Percentiles rank a stretch among this genome's conserved stretches.
Evolutionary conservation across 2,797 vertebrate species (phyloP).

Genomic region (Megaceryle alcyon): DNA sequence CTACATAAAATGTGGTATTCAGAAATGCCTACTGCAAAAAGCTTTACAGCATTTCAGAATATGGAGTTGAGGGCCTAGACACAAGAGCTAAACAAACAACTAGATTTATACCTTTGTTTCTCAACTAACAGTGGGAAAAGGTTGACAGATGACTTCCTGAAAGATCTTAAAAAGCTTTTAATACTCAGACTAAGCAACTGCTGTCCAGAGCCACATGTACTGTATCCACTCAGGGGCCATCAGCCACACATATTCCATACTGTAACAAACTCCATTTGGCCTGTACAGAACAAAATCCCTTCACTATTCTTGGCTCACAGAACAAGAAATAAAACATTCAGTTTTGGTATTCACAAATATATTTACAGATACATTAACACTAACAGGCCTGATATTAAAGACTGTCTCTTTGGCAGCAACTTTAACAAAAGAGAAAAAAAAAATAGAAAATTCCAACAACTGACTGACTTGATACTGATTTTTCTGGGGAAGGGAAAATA

Average conservation of each 20-base stretch:
- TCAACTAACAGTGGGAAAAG: background rate
- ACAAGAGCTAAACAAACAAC: background rate
- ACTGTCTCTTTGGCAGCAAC: background rate
- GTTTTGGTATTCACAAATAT: background rate
- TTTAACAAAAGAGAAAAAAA: background rate
- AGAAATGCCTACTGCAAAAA: background rate
- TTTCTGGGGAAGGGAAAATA: background rate
- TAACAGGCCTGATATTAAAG: background rate
- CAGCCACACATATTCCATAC: background rate
- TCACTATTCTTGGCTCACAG: background rate
- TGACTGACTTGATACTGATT: background rate
- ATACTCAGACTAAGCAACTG: background rate
- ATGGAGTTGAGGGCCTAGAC: background rate
- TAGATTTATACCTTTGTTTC: background rate
- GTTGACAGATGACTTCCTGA: background rate
- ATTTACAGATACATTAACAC: background rate
- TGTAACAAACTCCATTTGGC: background rate
- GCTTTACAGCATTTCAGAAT: background rate
- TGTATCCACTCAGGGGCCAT: background rate
- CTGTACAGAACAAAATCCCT: background rate
- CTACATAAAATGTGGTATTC: background rate
- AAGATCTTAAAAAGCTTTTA: background rate
- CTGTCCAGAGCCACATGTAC: background rate
- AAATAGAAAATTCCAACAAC: background rate
- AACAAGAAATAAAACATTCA: background rate